These are phyloP conservation scores for Girardinichthys multiradiatus DNA, from an alignment of 2,113 vertebrate species.

Conservation along the genomic window DNA sequence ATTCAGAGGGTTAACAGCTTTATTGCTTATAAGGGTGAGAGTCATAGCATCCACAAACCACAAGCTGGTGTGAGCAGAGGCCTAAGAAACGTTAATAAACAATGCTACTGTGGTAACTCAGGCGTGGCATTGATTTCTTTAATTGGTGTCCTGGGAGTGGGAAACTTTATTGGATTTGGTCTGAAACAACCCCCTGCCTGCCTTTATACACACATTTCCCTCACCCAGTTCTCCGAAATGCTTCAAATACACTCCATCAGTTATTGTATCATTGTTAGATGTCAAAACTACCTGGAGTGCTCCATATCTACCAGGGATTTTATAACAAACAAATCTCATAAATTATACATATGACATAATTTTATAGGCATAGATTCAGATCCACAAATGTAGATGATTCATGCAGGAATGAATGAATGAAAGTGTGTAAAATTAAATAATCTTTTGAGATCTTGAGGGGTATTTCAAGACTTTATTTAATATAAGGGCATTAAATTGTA, in stretches of 20 bases:
- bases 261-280: conserved; percentile 51
- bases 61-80: conserved; percentile 32
- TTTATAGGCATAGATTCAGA: background rate
- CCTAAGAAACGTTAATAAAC: conserved; percentile 12
- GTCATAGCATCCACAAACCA: conserved; percentile 40
- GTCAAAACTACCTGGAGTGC: conserved; percentile 17
- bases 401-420: too few relatives aligned
- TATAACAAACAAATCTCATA: conserved; percentile 32
- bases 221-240: background rate
- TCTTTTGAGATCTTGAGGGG: too few relatives aligned
- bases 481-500: too few relatives aligned
- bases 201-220: too few relatives aligned
- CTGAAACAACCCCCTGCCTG: conserved; percentile 10
- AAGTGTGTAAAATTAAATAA: background rate
- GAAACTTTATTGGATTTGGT: conserved; percentile 66
- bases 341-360: background rate
- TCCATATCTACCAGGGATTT: conserved; percentile 43
- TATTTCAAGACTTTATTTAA: too few relatives aligned
- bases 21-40: conserved; percentile 49
- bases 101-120: conserved; percentile 52
- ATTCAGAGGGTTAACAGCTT: conserved; percentile 52
- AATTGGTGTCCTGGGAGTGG: conserved; percentile 58
- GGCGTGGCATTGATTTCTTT: conserved; percentile 68
- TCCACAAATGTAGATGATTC: background rate
- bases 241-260: conserved; percentile 60